Evolutionary conservation across 2,113 vertebrate genomes (phyloP).

Genomic region (Xyliphius kryptos): DNA sequence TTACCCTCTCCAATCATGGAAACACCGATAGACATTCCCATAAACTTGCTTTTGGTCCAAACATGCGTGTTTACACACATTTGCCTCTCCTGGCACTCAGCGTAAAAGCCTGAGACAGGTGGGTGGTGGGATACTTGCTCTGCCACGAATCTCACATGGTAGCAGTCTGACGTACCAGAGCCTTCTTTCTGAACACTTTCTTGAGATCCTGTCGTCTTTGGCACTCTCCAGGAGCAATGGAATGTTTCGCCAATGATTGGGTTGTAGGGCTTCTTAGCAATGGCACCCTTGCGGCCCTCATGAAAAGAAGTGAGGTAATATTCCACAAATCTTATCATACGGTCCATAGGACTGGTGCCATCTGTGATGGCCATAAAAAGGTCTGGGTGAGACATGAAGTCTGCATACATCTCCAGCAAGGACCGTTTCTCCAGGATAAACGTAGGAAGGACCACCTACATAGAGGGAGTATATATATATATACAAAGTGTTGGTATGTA

Average conservation of each 20-base stretch:
- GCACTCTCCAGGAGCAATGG: conserved; percentile 92
- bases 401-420: conserved; percentile 94
- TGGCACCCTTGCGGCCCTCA: conserved; percentile 92
- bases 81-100: conserved; percentile 84
- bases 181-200: conserved; percentile 43
- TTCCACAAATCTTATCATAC: conserved; percentile 95
- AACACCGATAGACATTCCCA: conserved; percentile 98
- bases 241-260: conserved; percentile 96
- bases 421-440: conserved; percentile 98
- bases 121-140: conserved; percentile 99
- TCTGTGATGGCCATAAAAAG: conserved; percentile 82
- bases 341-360: conserved; percentile 77
- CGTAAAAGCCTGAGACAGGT: conserved; percentile 96
- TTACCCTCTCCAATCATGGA: conserved; percentile 96
- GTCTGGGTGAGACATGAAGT: conserved; percentile 97
- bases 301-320: conserved; percentile 99
- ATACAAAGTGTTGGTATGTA: too few relatives aligned
- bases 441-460: conserved; percentile 91
- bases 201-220: conserved; percentile 48
- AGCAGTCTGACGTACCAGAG: conserved; percentile 56
- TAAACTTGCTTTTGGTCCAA: too few relatives aligned
- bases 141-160: conserved; percentile 85
- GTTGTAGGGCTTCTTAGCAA: conserved; percentile 98
- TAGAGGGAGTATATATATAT: not conserved
- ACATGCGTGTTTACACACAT: conserved; percentile 97